These are phyloP conservation scores for Mastomys natalensis DNA, from an alignment of 2,113 vertebrate species.

Conservation along the genomic window DNA sequence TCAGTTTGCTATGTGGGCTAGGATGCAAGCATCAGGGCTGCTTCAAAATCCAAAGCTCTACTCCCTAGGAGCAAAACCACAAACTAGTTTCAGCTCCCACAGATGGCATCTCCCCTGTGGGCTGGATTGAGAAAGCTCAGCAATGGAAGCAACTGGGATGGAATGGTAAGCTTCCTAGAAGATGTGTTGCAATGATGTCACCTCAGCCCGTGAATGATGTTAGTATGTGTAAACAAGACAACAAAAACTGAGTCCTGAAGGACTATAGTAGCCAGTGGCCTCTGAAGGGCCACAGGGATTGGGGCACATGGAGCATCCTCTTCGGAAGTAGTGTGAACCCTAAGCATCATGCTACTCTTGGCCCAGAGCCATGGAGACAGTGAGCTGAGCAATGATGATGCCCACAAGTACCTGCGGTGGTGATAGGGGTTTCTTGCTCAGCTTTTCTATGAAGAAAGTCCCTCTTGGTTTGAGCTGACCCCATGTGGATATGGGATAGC, in stretches of 20 bases:
- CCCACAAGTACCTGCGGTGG: rapidly evolving
- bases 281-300: not conserved
- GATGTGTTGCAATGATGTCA: not conserved
- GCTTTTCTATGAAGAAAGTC: not conserved
- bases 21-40: not conserved
- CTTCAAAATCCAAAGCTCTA: not conserved
- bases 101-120: not conserved
- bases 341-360: not conserved
- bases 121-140: not conserved
- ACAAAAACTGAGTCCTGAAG: not conserved
- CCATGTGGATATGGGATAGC: not conserved
- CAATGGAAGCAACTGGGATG: not conserved
- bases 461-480: not conserved
- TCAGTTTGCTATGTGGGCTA: not conserved
- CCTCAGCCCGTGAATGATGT: not conserved
- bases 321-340: not conserved
- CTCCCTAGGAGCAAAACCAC: not conserved
- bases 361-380: not conserved
- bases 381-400: not conserved
- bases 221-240: not conserved
- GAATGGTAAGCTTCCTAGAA: not conserved
- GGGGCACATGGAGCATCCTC: not conserved
- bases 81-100: no score
- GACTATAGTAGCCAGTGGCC: not conserved
- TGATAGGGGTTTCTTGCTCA: not conserved